Conservation (phyloP, 1,140 invertebrate genomes). For the Pseudobourletiella spinata region DNA sequence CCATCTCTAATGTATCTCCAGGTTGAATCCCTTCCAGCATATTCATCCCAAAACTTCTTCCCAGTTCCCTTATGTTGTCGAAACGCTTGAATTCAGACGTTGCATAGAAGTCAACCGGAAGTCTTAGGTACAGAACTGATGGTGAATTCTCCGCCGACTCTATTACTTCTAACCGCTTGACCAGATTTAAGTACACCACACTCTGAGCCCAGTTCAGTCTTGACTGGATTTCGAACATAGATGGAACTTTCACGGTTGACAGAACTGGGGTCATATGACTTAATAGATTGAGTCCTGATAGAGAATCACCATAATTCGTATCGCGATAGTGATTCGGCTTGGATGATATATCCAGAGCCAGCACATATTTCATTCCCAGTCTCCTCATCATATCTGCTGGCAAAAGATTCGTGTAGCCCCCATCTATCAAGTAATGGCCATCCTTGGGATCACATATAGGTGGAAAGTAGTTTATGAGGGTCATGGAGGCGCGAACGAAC, state of each 20-base stretch:
- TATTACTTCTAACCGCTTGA: neutral
- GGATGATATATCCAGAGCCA: neutral
- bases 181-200: neutral
- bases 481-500: constrained; percentile 22
- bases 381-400: constrained; percentile 52
- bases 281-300: neutral
- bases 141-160: neutral
- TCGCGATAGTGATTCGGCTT: neutral
- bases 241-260: neutral
- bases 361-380: neutral
- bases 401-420: constrained; percentile 96
- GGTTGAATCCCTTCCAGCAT: neutral
- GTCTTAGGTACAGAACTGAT: neutral
- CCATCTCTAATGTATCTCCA: neutral
- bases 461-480: constrained; percentile 6
- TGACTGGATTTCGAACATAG: neutral
- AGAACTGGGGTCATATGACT: neutral
- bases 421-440: constrained; percentile 90
- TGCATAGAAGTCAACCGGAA: neutral
- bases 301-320: neutral
- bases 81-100: constrained; percentile 2
- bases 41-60: neutral
- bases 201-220: constrained; percentile 1
- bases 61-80: neutral
- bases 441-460: constrained; percentile 46